phyloP scores from a whole-genome alignment of 2,113 vertebrate species.

The Pyrgilauda ruficollis region DNA sequence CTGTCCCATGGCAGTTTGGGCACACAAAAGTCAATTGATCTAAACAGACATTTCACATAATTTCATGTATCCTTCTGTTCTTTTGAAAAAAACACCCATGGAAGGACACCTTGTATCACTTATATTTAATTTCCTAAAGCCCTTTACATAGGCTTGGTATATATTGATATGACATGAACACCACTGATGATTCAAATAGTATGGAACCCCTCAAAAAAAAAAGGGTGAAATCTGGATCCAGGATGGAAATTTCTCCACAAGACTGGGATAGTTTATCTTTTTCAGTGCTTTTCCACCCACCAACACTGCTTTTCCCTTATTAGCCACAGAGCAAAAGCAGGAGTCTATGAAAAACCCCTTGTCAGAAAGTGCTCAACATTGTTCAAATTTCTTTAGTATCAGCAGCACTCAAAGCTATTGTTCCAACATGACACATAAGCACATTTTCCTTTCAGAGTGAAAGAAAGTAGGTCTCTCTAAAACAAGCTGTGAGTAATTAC shows the following conservation, averaged over 20 bases:
- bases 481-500: slow-evolving; percentile 49
- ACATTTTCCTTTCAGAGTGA: background rate
- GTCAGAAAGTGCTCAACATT: background rate
- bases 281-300: accelerated
- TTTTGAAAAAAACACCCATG: background rate
- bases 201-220: background rate
- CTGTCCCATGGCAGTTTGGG: background rate
- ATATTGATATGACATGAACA: background rate
- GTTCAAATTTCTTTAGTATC: background rate
- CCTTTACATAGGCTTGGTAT: background rate
- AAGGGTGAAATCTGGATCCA: background rate
- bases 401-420: background rate
- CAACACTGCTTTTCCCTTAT: background rate
- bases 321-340: background rate
- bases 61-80: background rate
- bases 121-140: background rate
- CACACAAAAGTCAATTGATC: background rate
- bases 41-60: background rate
- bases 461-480: slow-evolving; percentile 12
- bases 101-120: background rate
- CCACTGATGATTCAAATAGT: background rate
- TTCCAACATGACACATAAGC: background rate
- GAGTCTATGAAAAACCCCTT: background rate
- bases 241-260: background rate
- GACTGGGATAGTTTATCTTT: background rate